Conservation (phyloP, 2,797 vertebrate genomes). For the Molossus molossus region DNA sequence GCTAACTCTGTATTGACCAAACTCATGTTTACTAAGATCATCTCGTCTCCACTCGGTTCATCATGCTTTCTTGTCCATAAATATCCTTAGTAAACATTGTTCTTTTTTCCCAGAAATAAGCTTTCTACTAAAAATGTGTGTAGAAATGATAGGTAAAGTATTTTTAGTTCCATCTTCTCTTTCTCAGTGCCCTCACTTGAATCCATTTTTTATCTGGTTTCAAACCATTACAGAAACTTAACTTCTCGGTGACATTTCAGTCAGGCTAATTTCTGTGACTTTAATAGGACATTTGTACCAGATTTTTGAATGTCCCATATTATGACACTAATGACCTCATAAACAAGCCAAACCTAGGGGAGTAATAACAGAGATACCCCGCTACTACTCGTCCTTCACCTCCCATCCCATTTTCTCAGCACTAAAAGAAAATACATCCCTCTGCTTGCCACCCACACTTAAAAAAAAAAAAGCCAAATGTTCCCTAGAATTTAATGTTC, state of each 20-base stretch:
- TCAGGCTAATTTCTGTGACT: constrained; percentile 34
- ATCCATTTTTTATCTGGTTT: constrained; percentile 6
- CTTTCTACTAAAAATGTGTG: not conserved
- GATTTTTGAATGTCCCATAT: not conserved
- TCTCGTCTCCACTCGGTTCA: not conserved
- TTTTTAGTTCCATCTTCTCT: not conserved
- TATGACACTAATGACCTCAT: not conserved
- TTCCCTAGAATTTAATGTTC: not conserved
- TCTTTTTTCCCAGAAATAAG: not conserved
- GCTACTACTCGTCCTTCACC: not conserved
- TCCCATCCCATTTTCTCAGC: not conserved
- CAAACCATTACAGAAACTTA: not conserved
- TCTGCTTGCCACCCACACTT: not conserved
- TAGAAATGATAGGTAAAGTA: not conserved
- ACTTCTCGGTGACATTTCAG: not conserved
- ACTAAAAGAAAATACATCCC: not conserved
- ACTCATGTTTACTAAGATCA: not conserved
- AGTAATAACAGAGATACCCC: not conserved
- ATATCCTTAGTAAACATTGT: not conserved
- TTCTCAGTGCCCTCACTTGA: not conserved
- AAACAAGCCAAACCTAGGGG: not conserved
- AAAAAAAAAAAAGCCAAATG: not conserved
- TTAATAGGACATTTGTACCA: constrained; percentile 23
- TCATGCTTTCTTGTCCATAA: not conserved
- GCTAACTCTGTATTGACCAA: not conserved